Evolutionary conservation across 2,797 vertebrate genomes (phyloP).

Genomic region (Myripristis murdjan): DNA sequence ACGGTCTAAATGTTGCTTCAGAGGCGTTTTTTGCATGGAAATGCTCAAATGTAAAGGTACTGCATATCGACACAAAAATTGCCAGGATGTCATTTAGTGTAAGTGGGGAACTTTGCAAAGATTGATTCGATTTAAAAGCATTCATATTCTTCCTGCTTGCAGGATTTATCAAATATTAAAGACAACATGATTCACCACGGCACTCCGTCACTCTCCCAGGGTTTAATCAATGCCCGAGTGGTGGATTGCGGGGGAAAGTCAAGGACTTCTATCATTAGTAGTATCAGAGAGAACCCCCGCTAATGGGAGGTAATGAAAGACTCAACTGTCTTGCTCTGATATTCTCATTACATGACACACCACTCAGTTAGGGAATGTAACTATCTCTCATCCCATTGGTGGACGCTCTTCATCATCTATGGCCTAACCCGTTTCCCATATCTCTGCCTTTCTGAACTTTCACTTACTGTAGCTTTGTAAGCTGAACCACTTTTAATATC

Average conservation of each 20-base stretch:
- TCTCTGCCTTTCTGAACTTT: neutral
- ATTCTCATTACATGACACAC: constrained; percentile 39
- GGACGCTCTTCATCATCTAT: constrained; percentile 3
- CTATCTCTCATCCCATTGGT: constrained; percentile 1
- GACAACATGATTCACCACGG: constrained; percentile 65
- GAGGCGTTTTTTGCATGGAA: no score
- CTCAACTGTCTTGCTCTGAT: constrained; percentile 55
- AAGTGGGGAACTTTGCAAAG: constrained; percentile 39
- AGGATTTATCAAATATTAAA: constrained; percentile 79
- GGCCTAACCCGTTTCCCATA: neutral
- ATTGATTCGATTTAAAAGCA: constrained; percentile 53
- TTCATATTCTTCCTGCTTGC: constrained; percentile 56
- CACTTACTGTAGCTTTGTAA: neutral
- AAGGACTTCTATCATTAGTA: constrained; percentile 76
- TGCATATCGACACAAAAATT: neutral
- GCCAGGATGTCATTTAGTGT: neutral
- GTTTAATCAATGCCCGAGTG: constrained; percentile 75
- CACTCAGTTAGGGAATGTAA: constrained; percentile 28
- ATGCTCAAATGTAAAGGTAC: no score
- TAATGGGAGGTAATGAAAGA: constrained; percentile 72
- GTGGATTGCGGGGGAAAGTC: constrained; percentile 74
- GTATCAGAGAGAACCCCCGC: constrained; percentile 65
- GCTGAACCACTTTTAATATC: no score
- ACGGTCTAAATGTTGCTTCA: neutral
- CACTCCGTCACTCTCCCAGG: constrained; percentile 56